Conservation (phyloP, 2,797 vertebrate species). For the Clarias laeviceps region DNA sequence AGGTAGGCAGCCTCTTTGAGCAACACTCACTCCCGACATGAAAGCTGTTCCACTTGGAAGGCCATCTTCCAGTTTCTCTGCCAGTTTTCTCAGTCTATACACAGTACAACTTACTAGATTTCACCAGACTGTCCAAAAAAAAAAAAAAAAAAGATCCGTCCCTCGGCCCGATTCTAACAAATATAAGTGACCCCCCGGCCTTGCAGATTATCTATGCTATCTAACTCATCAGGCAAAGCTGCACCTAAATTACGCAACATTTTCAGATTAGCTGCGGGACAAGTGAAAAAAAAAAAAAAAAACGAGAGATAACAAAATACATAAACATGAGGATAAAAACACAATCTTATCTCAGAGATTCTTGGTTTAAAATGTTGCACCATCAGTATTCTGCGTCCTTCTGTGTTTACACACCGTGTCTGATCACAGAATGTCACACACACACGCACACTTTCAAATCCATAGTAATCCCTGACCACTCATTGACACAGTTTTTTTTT, state of each 20-base stretch:
- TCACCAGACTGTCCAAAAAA: background rate
- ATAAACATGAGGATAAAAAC: background rate
- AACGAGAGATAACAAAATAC: background rate
- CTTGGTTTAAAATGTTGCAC: background rate
- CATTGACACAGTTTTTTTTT: slow-evolving; percentile 38
- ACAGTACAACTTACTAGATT: background rate
- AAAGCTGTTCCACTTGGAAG: slow-evolving; percentile 26
- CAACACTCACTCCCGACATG: background rate
- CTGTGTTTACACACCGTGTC: background rate
- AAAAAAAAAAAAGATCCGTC: too few relatives aligned
- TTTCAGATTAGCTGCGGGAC: background rate
- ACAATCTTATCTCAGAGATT: background rate
- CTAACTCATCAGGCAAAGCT: too few relatives aligned
- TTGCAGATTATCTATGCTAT: too few relatives aligned
- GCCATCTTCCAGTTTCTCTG: background rate
- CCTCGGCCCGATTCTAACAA: too few relatives aligned
- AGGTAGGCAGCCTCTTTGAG: slow-evolving; percentile 8
- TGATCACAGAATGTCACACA: background rate
- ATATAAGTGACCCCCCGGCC: too few relatives aligned
- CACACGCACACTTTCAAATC: background rate
- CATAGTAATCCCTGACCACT: background rate
- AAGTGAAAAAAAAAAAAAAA: too few relatives aligned
- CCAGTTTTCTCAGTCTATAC: too few relatives aligned
- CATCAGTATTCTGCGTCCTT: background rate
- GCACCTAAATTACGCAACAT: background rate